Evolutionary conservation across 2,888 invertebrate genomes (phyloP), one percentile per base, ranked within the genome.

Genomic region (Eristalinus aeneus): DNA sequence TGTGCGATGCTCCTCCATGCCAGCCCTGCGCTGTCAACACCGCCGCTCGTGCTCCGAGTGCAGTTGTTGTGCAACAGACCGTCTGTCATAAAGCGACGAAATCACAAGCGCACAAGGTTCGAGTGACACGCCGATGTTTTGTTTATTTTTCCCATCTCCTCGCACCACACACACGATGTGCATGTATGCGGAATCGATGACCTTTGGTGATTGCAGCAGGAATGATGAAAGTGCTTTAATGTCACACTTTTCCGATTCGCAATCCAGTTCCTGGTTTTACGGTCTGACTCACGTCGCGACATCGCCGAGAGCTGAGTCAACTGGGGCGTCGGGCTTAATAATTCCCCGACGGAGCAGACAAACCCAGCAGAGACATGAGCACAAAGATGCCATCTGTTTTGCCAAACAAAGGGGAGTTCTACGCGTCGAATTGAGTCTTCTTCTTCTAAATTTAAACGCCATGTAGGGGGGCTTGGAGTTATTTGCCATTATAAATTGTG

Each of bases 1-100:
- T 27, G 31, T 12, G 58, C 65, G 81, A 81, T 76, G 81, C 81
- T 65, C 60, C 65, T 71, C 64, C 65, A 53, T 71, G 65, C 46
- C 16, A 16, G 46, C 16, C 16, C 46, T 16, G 46, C 16, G 46
- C 34, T 46, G 39, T 46, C 39, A 46, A 46, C 46, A 46, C 46
- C 16, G 46, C 27, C 16, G 16, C n/a, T 16, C n/a, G 46, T 9
- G 39, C 39, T 12, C 36, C 12, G 39, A n/a, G n/a, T n/a, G n/a
- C n/a, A n/a, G n/a, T n/a, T n/a, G 27, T 46, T 46, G 46, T 46
- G 46, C 46, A 46, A 46, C 46, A 8, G 16, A 6, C 46, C 46
- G 16, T 16, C 16, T 46, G 46, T 46, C 46, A 46, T 46, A 46
- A 46, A 46, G 16, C 46, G 46, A 46, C 46, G 16, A 46, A 46